Evolutionary conservation across 1,140 invertebrate species (phyloP).

Genomic region (Pantala flavescens): DNA sequence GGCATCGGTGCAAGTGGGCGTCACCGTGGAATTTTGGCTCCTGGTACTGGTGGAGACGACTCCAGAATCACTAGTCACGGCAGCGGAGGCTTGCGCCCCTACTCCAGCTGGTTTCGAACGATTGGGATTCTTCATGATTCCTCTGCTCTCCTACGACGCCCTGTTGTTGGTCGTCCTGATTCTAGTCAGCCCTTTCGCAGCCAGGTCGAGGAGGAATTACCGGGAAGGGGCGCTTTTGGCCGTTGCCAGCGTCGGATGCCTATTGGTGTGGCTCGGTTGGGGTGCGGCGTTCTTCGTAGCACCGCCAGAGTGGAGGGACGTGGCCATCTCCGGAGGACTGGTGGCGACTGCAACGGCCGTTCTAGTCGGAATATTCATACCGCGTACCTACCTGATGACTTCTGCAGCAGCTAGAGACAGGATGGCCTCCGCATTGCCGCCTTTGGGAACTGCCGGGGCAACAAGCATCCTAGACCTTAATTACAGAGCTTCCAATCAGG

Average conservation of each 20-base stretch:
- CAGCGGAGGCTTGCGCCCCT: not conserved
- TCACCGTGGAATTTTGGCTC: not conserved
- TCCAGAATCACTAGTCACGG: not conserved
- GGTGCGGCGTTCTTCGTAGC: constrained; percentile 38
- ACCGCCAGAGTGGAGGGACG: constrained; percentile 37
- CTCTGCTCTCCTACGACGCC: constrained; percentile 41
- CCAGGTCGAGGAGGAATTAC: constrained; percentile 45
- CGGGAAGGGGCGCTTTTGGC: constrained; percentile 48
- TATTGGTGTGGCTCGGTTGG: constrained; percentile 43
- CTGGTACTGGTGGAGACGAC: not conserved
- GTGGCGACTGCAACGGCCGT: constrained; percentile 42
- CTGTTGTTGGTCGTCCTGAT: constrained; percentile 42
- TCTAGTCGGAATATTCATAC: constrained; percentile 43
- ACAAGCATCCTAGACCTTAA: constrained; percentile 22
- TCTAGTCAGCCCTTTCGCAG: constrained; percentile 40
- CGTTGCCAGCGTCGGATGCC: constrained; percentile 35
- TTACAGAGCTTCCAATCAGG: constrained; percentile 28
- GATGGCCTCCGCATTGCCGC: constrained; percentile 38
- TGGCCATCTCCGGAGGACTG: constrained; percentile 45
- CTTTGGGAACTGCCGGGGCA: constrained; percentile 25
- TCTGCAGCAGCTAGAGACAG: constrained; percentile 33
- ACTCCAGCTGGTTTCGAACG: constrained; percentile 18
- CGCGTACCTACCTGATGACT: constrained; percentile 46
- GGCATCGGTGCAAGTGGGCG: constrained; percentile 37
- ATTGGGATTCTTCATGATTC: constrained; percentile 34